Conservation (phyloP, 2,888 invertebrate genomes). For the Patella ulyssiponensis region DNA sequence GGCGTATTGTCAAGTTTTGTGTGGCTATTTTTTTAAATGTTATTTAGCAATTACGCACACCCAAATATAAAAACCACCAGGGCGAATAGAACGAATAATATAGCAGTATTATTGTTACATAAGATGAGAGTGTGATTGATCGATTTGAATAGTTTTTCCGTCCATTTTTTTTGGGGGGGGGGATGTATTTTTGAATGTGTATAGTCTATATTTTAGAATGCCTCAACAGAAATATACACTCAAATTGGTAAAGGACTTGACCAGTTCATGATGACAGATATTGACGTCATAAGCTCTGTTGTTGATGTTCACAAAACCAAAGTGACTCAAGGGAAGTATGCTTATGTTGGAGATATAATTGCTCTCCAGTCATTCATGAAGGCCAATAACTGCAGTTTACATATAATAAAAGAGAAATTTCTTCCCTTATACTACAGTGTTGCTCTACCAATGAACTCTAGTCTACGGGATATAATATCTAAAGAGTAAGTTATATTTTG, state of each 20-base stretch:
- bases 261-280: conserved; percentile 44
- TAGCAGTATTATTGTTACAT: too few relatives aligned
- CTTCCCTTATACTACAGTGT: conserved; percentile 57
- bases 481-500: too few relatives aligned
- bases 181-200: too few relatives aligned
- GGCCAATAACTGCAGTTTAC: conserved; percentile 53
- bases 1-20: too few relatives aligned
- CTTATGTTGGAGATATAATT: conserved; percentile 51
- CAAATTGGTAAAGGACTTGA: conserved; percentile 47
- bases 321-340: conserved; percentile 40
- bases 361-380: conserved; percentile 34
- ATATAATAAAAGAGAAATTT: conserved; percentile 54
- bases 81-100: too few relatives aligned
- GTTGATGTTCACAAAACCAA: conserved; percentile 46
- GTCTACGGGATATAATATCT: conserved; percentile 52
- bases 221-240: conserved; percentile 36
- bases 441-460: conserved; percentile 58
- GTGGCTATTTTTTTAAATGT: too few relatives aligned
- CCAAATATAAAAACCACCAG: too few relatives aligned
- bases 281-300: conserved; percentile 40
- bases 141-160: too few relatives aligned
- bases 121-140: too few relatives aligned
- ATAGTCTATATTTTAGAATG: conserved; percentile 37
- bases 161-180: too few relatives aligned
- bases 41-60: too few relatives aligned